Evolutionary conservation across 2,113 vertebrate species (phyloP).

Genomic region (Chelonoidis abingdonii): DNA sequence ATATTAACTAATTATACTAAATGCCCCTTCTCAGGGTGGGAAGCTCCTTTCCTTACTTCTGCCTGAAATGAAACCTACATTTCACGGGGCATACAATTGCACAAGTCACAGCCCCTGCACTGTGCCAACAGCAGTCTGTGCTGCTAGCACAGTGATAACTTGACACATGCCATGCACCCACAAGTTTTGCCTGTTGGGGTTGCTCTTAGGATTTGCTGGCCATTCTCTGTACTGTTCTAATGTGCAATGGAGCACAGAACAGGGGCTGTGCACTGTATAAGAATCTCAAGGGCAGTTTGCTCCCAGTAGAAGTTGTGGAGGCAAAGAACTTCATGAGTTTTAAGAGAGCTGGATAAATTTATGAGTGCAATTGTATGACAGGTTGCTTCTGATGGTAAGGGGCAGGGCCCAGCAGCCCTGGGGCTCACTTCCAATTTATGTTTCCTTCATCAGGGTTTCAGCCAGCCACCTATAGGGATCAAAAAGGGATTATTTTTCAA

Average conservation of each 20-base stretch:
- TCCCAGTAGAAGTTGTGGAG: neutral
- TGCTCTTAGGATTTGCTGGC: neutral
- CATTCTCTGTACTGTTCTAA: neutral
- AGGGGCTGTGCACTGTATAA: neutral
- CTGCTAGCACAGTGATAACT: neutral
- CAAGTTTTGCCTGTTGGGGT: neutral
- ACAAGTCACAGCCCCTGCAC: neutral
- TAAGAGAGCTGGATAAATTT: neutral
- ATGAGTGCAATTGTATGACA: neutral
- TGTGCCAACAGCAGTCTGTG: neutral
- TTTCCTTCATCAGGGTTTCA: neutral
- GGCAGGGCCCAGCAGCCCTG: neutral
- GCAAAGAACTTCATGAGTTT: neutral
- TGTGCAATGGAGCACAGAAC: neutral
- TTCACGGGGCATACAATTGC: neutral
- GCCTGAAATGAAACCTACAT: neutral
- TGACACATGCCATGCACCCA: neutral
- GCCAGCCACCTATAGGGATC: neutral
- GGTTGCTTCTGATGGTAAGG: neutral
- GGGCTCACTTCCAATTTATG: neutral
- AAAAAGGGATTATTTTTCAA: neutral
- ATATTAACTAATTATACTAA: neutral
- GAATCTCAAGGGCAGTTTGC: neutral
- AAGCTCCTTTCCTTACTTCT: neutral
- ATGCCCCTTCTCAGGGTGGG: neutral